These are phyloP conservation scores for Augochlorella aurata DNA, from an alignment of 2,888 invertebrate species.

Conservation along the genomic window DNA sequence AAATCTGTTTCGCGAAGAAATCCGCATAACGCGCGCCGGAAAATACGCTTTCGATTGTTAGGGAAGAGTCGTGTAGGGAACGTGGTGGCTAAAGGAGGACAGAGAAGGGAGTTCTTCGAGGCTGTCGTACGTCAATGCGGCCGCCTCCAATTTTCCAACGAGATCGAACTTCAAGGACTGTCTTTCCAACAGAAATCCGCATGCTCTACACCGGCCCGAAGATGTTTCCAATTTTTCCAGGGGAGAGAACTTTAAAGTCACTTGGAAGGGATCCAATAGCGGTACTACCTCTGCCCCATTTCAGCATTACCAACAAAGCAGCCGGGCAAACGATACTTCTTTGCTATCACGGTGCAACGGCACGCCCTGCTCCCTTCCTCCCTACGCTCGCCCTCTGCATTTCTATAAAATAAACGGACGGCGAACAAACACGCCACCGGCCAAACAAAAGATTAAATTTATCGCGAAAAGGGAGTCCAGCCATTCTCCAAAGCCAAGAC, in stretches of 20 bases:
- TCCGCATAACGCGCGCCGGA: constrained; percentile 9
- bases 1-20: constrained; percentile 29
- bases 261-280: constrained; percentile 58
- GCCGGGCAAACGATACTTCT: constrained; percentile 59
- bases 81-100: background rate
- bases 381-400: background rate
- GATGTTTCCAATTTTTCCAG: constrained; percentile 63
- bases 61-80: background rate
- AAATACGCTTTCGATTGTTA: constrained; percentile 39
- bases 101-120: background rate
- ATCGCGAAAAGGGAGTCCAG: background rate
- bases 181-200: constrained; percentile 36
- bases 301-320: constrained; percentile 56
- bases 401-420: constrained; percentile 33
- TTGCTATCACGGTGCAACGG: constrained; percentile 26
- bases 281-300: constrained; percentile 47
- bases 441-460: constrained; percentile 29
- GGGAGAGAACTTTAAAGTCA: constrained; percentile 57
- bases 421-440: constrained; percentile 24
- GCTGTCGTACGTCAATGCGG: constrained; percentile 29
- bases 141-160: constrained; percentile 54
- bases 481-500: background rate
- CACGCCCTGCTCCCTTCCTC: background rate
- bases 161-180: constrained; percentile 40
- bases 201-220: constrained; percentile 42